phyloP scores from a whole-genome alignment of 2,888 invertebrate genomes.

The Cheilosia pagana region DNA sequence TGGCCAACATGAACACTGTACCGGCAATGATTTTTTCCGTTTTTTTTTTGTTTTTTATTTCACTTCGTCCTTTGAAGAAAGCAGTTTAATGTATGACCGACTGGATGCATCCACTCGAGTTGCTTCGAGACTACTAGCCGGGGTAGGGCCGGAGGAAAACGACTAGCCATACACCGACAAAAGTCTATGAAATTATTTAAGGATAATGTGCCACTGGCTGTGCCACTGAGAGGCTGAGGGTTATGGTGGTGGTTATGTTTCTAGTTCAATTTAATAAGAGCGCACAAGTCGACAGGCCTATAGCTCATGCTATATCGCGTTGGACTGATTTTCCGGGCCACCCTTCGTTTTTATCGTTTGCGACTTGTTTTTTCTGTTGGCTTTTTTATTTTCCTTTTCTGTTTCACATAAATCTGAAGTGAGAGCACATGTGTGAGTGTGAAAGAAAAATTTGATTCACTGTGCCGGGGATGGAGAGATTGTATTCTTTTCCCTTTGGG shows the following conservation, averaged over 20 bases:
- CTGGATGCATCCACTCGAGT: constrained; percentile 61
- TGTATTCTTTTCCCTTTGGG: constrained; percentile 4
- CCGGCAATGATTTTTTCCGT: background rate
- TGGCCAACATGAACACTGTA: constrained; percentile 3
- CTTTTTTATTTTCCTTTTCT: constrained; percentile 20
- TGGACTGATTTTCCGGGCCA: constrained; percentile 29
- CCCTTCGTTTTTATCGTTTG: constrained; percentile 24
- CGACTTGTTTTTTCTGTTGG: constrained; percentile 1
- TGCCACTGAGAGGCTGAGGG: constrained; percentile 5
- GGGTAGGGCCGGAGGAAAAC: constrained; percentile 10
- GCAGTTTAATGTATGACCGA: constrained; percentile 53
- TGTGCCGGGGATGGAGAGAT: constrained; percentile 18
- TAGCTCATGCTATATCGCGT: constrained; percentile 13
- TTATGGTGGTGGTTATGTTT: constrained; percentile 28
- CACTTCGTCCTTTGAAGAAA: constrained; percentile 36
- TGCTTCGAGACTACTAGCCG: constrained; percentile 28
- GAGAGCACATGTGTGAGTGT: constrained; percentile 44
- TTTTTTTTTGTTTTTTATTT: background rate
- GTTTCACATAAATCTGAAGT: constrained; percentile 48
- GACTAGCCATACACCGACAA: constrained; percentile 26
- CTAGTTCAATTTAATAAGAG: constrained; percentile 70
- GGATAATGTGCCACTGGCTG: constrained; percentile 43
- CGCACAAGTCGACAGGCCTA: constrained; percentile 41
- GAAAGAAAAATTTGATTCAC: constrained; percentile 39
- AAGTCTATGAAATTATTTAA: constrained; percentile 67